These are phyloP conservation scores for Nemurella pictetii DNA, from an alignment of 2,888 invertebrate species.

Conservation along the genomic window DNA sequence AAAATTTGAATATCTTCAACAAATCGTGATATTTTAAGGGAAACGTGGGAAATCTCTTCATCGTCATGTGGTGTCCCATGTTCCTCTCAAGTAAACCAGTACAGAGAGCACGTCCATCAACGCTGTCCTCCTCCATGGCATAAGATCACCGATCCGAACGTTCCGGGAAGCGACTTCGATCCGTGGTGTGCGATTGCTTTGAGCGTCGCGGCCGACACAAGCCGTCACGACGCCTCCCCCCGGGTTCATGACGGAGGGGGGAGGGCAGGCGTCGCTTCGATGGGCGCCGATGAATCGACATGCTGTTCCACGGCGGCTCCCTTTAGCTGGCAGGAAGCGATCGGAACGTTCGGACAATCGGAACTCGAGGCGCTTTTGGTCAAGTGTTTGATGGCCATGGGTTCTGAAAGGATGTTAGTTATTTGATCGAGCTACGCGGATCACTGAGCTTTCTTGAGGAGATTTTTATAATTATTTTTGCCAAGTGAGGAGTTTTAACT, in stretches of 20 bases:
- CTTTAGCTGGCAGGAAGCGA: background rate
- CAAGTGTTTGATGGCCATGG: background rate
- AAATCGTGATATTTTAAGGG: too few species aligned
- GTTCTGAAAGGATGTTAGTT: background rate
- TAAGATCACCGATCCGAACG: background rate
- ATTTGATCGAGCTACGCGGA: background rate
- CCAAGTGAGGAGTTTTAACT: too few species aligned
- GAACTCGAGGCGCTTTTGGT: background rate
- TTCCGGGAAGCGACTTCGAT: background rate
- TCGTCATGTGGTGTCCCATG: too few species aligned
- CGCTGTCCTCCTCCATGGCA: background rate
- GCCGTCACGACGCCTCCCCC: too few species aligned
- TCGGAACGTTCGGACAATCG: background rate
- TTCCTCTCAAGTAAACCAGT: too few species aligned
- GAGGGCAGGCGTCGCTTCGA: background rate
- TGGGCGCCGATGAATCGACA: background rate
- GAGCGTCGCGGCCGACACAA: background rate
- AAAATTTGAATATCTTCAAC: too few species aligned
- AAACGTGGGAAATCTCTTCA: too few species aligned
- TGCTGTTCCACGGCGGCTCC: background rate
- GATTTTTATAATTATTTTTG: too few species aligned
- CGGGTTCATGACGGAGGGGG: background rate
- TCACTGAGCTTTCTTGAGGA: too few species aligned
- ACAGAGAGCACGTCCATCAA: too few species aligned
- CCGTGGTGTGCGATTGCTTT: background rate